A percentile compares a stretch with the other conserved stretches of the same genome.
Conservation (phyloP, 2,888 invertebrate genomes). For the Drosophila emarginata region DNA sequence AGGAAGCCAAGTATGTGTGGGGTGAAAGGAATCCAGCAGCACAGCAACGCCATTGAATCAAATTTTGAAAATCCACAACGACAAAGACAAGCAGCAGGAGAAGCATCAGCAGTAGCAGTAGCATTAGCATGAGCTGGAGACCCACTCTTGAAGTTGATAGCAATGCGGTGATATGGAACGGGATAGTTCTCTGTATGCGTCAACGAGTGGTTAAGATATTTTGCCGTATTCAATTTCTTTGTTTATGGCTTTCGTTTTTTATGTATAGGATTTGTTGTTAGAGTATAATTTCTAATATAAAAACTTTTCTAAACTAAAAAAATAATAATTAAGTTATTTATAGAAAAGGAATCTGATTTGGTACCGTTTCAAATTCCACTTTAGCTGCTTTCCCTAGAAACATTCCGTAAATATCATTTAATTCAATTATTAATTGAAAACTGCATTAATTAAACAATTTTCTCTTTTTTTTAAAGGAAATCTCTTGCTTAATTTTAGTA, state of each 20-base stretch:
- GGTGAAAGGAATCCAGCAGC: slow-evolving; percentile 20
- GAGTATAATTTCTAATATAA: background rate
- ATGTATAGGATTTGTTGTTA: background rate
- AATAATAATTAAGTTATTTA: too few species aligned
- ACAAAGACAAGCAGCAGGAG: slow-evolving; percentile 44
- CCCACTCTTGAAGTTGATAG: slow-evolving; percentile 17
- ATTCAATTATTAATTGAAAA: too few species aligned
- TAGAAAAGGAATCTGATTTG: too few species aligned
- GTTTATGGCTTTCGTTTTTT: slow-evolving; percentile 38
- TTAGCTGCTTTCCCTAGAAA: too few species aligned
- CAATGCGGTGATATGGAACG: slow-evolving; percentile 15
- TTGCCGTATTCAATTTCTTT: slow-evolving; percentile 74
- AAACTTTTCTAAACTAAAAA: background rate
- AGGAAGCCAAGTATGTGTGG: slow-evolving; percentile 7
- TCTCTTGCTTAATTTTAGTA: too few species aligned
- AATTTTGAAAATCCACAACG: slow-evolving; percentile 71
- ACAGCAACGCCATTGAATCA: slow-evolving; percentile 54
- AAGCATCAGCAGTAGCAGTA: slow-evolving; percentile 1
- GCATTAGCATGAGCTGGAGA: background rate
- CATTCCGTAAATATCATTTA: too few species aligned
- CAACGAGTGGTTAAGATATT: slow-evolving; percentile 75
- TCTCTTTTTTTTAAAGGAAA: too few species aligned
- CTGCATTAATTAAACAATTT: too few species aligned
- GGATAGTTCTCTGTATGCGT: slow-evolving; percentile 53
- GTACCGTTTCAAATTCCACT: background rate